These are phyloP conservation scores for Sebastes alutus DNA, from an alignment of 2,797 vertebrate genomes.

Conservation along the genomic window DNA sequence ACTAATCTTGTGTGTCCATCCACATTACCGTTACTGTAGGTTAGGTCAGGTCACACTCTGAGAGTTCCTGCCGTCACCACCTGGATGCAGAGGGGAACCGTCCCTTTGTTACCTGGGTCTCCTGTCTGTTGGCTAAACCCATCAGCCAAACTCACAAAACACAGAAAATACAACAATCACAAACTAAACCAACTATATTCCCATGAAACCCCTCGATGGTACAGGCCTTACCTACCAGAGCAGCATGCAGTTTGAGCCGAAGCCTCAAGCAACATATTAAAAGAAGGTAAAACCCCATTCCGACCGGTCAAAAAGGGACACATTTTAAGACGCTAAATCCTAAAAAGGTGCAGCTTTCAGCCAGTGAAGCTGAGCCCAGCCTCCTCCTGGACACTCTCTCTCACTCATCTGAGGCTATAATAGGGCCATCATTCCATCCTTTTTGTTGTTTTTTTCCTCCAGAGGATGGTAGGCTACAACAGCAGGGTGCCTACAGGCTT, in stretches of 20 bases:
- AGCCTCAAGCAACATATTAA: not conserved
- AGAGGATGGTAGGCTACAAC: constrained; percentile 43
- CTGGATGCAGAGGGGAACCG: constrained; percentile 26
- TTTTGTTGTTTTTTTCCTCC: constrained; percentile 9
- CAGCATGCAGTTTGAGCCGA: constrained; percentile 1
- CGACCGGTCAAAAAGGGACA: constrained; percentile 7
- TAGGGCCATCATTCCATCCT: constrained; percentile 58
- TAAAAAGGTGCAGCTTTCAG: constrained; percentile 38
- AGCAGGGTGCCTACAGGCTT: constrained; percentile 65
- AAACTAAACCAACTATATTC: not conserved
- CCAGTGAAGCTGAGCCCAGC: constrained; percentile 27
- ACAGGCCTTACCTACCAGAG: not conserved
- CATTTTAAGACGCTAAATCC: constrained; percentile 30
- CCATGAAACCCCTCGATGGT: not conserved
- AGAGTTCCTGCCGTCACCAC: constrained; percentile 62
- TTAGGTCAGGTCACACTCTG: constrained; percentile 16
- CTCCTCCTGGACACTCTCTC: constrained; percentile 44
- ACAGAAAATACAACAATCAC: not conserved
- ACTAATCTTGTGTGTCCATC: not conserved
- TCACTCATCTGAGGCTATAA: constrained; percentile 44
- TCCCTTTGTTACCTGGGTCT: not conserved
- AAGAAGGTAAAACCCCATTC: constrained; percentile 15
- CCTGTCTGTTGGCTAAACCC: constrained; percentile 12
- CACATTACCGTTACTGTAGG: constrained; percentile 4
- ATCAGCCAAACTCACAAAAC: not conserved